Percentiles rank a stretch among this genome's conserved stretches.
These are phyloP conservation scores for Eupithecia centaureata DNA, from an alignment of 2,888 invertebrate species.

Conservation along the genomic window DNA sequence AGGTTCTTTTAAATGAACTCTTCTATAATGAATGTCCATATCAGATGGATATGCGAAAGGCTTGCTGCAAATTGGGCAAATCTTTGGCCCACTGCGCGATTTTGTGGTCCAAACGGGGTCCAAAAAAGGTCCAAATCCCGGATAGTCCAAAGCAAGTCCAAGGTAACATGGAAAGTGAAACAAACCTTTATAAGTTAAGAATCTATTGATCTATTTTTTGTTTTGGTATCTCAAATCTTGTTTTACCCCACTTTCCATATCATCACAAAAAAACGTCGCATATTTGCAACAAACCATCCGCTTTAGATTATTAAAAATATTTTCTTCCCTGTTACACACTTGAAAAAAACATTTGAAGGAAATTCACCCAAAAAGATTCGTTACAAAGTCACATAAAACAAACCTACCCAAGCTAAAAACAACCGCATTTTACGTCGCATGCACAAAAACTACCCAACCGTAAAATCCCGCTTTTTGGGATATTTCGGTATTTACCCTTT, in stretches of 20 bases:
- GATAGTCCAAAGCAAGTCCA: background rate
- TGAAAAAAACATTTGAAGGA: conserved; percentile 7
- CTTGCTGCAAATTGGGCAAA: conserved; percentile 31
- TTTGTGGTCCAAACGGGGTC: conserved; percentile 3
- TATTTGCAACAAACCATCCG: conserved; percentile 10
- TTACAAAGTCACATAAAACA: conserved; percentile 14
- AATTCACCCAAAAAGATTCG: conserved; percentile 13
- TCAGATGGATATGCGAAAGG: conserved; percentile 31
- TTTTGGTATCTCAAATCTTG: background rate
- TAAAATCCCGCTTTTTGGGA: background rate
- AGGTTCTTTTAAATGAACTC: conserved; percentile 35
- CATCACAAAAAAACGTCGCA: background rate
- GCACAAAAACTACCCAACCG: background rate
- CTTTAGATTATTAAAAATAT: background rate
- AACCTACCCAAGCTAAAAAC: background rate
- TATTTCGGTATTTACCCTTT: background rate
- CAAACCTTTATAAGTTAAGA: background rate
- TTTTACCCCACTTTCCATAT: conserved; percentile 20
- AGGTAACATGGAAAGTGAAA: conserved; percentile 32
- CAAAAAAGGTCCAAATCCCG: conserved; percentile 5
- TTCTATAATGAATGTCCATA: conserved; percentile 30
- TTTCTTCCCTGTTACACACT: background rate
- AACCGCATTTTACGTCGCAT: background rate
- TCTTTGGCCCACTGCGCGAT: conserved; percentile 27
- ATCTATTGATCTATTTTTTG: background rate